phyloP scores from a whole-genome alignment of 2,113 vertebrate genomes.

The Phylloscopus trochiloides region DNA sequence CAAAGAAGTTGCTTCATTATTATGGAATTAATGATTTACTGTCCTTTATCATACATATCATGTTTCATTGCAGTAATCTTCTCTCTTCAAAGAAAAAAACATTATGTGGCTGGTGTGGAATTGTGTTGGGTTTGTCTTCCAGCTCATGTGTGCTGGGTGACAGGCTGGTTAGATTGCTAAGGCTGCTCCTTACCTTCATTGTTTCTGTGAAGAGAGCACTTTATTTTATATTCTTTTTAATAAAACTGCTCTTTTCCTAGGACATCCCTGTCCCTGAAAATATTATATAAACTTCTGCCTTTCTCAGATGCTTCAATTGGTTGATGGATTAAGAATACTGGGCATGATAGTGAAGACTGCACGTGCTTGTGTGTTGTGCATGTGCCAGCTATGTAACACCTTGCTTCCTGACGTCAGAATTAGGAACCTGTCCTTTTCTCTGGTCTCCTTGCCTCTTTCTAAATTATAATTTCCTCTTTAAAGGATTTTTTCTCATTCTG shows the following conservation, averaged over 20 bases:
- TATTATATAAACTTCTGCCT: not conserved
- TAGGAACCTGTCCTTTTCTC: not conserved
- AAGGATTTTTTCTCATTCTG: not conserved
- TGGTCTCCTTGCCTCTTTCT: not conserved
- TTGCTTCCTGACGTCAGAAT: not conserved
- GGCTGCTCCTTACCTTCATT: not conserved
- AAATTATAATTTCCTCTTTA: not conserved
- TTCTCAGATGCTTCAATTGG: not conserved
- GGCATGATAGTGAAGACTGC: not conserved
- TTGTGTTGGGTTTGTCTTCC: not conserved
- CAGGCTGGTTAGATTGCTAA: not conserved
- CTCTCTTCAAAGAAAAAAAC: not conserved
- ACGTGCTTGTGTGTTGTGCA: not conserved
- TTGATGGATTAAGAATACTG: not conserved
- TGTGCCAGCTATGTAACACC: not conserved
- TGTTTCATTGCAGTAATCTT: not conserved
- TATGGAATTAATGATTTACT: not conserved
- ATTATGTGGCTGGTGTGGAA: not conserved
- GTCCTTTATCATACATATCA: not conserved
- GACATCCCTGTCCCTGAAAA: not conserved
- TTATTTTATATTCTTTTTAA: not conserved
- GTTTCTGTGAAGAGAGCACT: not conserved
- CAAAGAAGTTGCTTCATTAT: not conserved
- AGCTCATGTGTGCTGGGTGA: accelerated
- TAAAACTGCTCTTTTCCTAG: not conserved